Percentiles rank a stretch among this genome's conserved stretches.
Evolutionary conservation across 1,140 invertebrate genomes (phyloP).

Genomic region (Lysiphlebus fabarum): DNA sequence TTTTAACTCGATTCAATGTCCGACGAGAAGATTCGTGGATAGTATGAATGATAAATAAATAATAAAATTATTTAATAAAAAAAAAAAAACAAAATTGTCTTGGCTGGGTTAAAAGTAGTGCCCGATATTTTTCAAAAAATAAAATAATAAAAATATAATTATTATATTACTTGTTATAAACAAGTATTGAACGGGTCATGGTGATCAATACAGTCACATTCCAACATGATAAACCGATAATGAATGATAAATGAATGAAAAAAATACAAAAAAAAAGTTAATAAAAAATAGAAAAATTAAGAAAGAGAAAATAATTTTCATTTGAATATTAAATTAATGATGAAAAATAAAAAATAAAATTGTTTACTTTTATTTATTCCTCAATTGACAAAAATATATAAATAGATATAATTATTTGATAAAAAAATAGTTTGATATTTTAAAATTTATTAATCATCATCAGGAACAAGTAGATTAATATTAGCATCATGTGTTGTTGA

Average conservation of each 20-base stretch:
- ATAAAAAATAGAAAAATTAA: too few species aligned
- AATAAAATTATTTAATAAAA: background rate
- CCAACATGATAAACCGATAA: constrained; percentile 19
- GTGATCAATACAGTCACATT: constrained; percentile 24
- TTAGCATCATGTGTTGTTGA: constrained; percentile 59
- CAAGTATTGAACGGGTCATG: constrained; percentile 23
- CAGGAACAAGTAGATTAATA: constrained; percentile 67
- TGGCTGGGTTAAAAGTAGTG: background rate
- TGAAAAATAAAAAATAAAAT: constrained; percentile 7
- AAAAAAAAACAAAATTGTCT: constrained; percentile 11
- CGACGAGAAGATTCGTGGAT: constrained; percentile 15
- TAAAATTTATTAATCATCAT: constrained; percentile 29
- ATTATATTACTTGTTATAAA: constrained; percentile 25
- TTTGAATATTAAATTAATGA: constrained; percentile 18
- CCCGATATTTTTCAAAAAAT: constrained; percentile 23
- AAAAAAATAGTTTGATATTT: background rate
- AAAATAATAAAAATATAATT: constrained; percentile 9
- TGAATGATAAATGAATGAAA: background rate
- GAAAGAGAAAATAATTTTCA: background rate
- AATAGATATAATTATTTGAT: background rate
- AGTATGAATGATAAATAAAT: constrained; percentile 8
- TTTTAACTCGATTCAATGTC: constrained; percentile 1
- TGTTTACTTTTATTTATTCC: background rate
- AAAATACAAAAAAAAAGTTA: too few species aligned
- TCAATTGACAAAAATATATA: constrained; percentile 3